Evolutionary conservation across 2,797 vertebrate genomes (phyloP).

Genomic region (Mus caroli): DNA sequence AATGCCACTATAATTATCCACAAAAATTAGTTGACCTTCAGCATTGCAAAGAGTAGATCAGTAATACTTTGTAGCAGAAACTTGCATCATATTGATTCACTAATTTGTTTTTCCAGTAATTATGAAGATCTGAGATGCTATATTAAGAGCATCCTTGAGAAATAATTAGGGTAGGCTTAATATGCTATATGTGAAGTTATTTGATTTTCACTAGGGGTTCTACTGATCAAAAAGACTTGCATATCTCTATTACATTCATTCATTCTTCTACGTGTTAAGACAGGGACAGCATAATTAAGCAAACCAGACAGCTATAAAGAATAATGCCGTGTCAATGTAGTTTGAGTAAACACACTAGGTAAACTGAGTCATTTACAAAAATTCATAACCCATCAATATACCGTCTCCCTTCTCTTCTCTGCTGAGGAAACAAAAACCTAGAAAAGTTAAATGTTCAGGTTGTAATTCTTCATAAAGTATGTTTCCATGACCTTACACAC

Average conservation of each 20-base stretch:
- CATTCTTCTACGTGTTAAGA: slow-evolving; percentile 78
- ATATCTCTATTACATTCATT: slow-evolving; percentile 56
- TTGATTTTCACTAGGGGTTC: slow-evolving; percentile 82
- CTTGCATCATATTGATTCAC: slow-evolving; percentile 60
- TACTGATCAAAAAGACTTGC: slow-evolving; percentile 80
- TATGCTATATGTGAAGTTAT: slow-evolving; percentile 85
- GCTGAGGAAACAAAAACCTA: neutral
- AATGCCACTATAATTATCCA: slow-evolving; percentile 36
- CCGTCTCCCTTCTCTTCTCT: neutral
- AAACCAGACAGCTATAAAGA: slow-evolving; percentile 81
- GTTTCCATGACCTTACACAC: neutral
- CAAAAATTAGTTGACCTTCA: slow-evolving; percentile 75
- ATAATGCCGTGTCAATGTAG: slow-evolving; percentile 68
- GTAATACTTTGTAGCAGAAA: slow-evolving; percentile 52
- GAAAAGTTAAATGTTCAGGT: neutral
- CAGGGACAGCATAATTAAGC: neutral
- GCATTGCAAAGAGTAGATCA: slow-evolving; percentile 63
- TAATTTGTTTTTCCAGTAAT: slow-evolving; percentile 58
- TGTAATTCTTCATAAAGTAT: neutral
- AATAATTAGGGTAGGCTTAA: slow-evolving; percentile 77
- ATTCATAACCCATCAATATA: slow-evolving; percentile 60
- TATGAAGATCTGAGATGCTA: slow-evolving; percentile 47
- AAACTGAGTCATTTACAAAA: slow-evolving; percentile 61
- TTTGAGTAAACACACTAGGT: slow-evolving; percentile 68
- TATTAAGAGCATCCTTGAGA: slow-evolving; percentile 79